phyloP scores from a whole-genome alignment of 2,888 invertebrate species.

The Linnaemya tessellans region DNA sequence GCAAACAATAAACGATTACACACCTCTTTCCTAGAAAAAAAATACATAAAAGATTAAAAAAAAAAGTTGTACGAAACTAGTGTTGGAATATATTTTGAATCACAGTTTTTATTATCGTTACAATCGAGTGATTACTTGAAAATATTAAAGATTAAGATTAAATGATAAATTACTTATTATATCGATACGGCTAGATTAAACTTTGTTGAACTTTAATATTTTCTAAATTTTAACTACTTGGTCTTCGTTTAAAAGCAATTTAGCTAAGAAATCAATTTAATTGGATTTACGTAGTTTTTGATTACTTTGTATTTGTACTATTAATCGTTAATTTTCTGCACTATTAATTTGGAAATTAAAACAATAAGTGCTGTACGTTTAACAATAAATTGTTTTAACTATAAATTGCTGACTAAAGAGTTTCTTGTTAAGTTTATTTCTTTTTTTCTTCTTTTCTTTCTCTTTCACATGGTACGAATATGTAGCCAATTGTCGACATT shows the following conservation, averaged over 20 bases:
- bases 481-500: constrained; percentile 20
- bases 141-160: neutral
- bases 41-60: neutral
- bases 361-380: neutral
- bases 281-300: neutral
- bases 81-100: constrained; percentile 21
- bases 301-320: neutral
- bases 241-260: neutral
- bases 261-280: neutral
- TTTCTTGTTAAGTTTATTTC: constrained; percentile 18
- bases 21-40: constrained; percentile 40
- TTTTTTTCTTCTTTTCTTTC: constrained; percentile 5
- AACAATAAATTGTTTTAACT: constrained; percentile 1
- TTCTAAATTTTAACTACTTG: neutral
- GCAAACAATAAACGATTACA: constrained; percentile 14
- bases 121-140: constrained; percentile 13
- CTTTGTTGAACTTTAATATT: neutral
- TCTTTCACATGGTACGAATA: neutral
- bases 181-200: neutral
- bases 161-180: neutral
- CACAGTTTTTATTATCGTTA: constrained; percentile 11
- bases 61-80: constrained; percentile 1
- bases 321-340: constrained; percentile 25
- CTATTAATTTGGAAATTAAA: constrained; percentile 20
- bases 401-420: constrained; percentile 38